These are phyloP conservation scores for Centropus unirufus DNA, from an alignment of 2,113 vertebrate genomes.

Conservation along the genomic window DNA sequence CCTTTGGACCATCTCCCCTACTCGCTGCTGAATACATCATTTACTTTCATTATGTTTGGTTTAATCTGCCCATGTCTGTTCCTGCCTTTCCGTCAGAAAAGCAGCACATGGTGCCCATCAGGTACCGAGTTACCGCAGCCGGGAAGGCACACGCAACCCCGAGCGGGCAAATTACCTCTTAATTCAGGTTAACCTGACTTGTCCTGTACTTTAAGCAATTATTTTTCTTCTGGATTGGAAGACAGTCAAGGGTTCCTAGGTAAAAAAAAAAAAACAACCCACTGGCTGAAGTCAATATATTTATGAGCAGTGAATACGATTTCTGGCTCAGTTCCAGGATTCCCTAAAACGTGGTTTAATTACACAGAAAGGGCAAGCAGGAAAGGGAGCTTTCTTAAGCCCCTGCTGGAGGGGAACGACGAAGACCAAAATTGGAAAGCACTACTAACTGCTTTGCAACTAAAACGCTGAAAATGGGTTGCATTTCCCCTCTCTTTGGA, in stretches of 20 bases:
- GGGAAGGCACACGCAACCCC: not conserved
- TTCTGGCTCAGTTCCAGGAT: not conserved
- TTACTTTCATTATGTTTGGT: not conserved
- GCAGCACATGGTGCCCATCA: not conserved
- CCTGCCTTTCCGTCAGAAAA: not conserved
- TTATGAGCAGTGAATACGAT: not conserved
- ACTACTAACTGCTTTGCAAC: not conserved
- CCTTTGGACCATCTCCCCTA: not conserved
- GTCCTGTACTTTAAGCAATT: not conserved
- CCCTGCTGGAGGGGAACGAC: not conserved
- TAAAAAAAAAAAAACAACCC: not conserved
- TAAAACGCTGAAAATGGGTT: not conserved
- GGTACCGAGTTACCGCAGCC: not conserved
- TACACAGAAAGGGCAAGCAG: not conserved
- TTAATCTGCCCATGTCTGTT: not conserved
- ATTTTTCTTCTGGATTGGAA: not conserved
- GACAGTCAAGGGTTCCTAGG: not conserved
- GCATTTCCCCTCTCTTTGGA: not conserved
- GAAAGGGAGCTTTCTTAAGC: not conserved
- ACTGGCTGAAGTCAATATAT: not conserved
- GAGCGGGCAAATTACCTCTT: not conserved
- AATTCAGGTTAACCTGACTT: not conserved
- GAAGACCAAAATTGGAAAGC: not conserved
- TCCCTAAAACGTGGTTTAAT: not conserved
- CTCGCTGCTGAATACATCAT: not conserved